A percentile compares a stretch with the other conserved stretches of the same genome.
phyloP scores from a whole-genome alignment of 2,888 invertebrate species.

The Colostygia pectinataria region DNA sequence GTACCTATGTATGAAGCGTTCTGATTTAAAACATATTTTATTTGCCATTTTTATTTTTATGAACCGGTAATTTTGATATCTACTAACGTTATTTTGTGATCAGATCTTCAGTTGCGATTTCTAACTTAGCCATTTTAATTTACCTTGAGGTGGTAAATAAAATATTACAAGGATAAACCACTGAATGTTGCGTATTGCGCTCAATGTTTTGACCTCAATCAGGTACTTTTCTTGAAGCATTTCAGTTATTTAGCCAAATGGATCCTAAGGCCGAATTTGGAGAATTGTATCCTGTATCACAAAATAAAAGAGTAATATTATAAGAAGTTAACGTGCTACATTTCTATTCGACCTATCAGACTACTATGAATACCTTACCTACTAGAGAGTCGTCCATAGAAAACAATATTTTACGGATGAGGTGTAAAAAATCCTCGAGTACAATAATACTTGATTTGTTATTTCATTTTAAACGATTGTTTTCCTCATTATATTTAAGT shows the following conservation, averaged over 20 bases:
- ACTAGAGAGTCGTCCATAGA: too few species aligned
- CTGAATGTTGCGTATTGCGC: conserved; percentile 47
- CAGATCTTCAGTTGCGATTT: conserved; percentile 25
- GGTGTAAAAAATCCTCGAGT: too few species aligned
- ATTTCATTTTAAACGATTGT: too few species aligned
- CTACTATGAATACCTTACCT: too few species aligned
- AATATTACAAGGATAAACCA: conserved; percentile 54
- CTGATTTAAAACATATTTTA: too few species aligned
- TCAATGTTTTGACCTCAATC: conserved; percentile 47
- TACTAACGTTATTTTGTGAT: neutral
- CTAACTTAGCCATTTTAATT: conserved; percentile 38
- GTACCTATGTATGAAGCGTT: too few species aligned
- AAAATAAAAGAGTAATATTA: too few species aligned
- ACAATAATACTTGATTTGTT: neutral
- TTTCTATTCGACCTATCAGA: too few species aligned
- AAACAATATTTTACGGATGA: too few species aligned
- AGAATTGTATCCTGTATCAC: neutral
- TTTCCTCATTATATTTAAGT: conserved; percentile 11
- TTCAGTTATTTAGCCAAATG: conserved; percentile 7
- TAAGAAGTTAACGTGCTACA: too few species aligned
- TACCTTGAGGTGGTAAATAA: conserved; percentile 45
- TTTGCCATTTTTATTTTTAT: too few species aligned
- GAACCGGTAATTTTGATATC: too few species aligned
- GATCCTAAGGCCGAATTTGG: conserved; percentile 1
- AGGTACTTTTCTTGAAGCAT: conserved; percentile 18